A percentile compares a stretch with the other conserved stretches of the same genome.
These are phyloP conservation scores for Epistrophella euchroma DNA, from an alignment of 2,888 invertebrate genomes.

Conservation along the genomic window DNA sequence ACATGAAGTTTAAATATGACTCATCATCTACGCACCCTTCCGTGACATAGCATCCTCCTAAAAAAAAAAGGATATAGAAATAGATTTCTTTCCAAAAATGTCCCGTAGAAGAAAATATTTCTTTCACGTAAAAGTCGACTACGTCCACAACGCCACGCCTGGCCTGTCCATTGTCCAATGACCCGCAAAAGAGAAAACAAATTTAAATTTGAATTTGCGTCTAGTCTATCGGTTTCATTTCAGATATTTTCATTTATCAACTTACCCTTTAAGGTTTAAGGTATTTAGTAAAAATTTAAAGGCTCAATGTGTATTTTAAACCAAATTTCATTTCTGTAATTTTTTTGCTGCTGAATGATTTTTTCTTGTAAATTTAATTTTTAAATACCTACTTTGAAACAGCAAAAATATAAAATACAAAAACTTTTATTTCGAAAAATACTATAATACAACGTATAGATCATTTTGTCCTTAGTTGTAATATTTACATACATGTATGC, in stretches of 20 bases:
- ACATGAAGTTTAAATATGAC: conserved; percentile 32
- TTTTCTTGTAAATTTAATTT: too few relatives aligned
- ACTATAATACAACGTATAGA: too few relatives aligned
- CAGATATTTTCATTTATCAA: neutral
- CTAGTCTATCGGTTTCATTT: neutral
- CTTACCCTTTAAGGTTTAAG: neutral
- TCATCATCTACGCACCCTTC: conserved; percentile 65
- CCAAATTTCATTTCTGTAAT: too few relatives aligned
- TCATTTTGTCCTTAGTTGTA: too few relatives aligned
- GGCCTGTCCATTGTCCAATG: neutral
- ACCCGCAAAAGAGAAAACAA: neutral
- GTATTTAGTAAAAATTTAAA: neutral
- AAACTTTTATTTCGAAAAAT: too few relatives aligned
- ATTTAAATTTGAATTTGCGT: neutral
- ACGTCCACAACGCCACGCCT: neutral
- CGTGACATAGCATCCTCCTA: conserved; percentile 36
- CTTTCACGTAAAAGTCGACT: neutral
- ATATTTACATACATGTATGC: too few relatives aligned
- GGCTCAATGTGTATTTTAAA: neutral
- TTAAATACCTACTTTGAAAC: too few relatives aligned
- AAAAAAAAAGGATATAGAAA: neutral
- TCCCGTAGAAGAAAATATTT: neutral
- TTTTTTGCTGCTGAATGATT: too few relatives aligned
- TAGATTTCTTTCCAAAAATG: neutral
- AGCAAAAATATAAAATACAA: too few relatives aligned